phyloP scores from a whole-genome alignment of 2,888 invertebrate genomes.

The Scelioninae gen. 1 region DNA sequence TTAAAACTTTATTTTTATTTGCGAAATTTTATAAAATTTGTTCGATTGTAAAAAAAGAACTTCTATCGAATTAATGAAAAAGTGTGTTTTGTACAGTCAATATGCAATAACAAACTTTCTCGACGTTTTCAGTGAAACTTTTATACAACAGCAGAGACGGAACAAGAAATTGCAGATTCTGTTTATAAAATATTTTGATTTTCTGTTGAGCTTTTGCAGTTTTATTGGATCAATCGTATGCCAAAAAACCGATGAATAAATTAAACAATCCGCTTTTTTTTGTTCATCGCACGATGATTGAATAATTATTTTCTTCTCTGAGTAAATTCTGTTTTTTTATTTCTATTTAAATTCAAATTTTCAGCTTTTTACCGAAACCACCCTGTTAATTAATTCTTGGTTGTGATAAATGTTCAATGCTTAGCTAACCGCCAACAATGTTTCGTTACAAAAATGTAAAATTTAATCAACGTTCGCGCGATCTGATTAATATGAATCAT shows the following conservation, averaged over 20 bases:
- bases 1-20: too few relatives aligned
- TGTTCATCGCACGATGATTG: conserved; percentile 6
- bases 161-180: conserved; percentile 12
- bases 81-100: conserved; percentile 10
- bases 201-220: conserved; percentile 2
- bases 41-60: not conserved
- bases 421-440: not conserved
- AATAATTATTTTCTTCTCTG: conserved; percentile 16
- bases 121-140: conserved; percentile 26
- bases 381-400: conserved; percentile 7
- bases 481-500: conserved; percentile 27
- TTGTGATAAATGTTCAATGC: not conserved
- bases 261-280: conserved; percentile 13
- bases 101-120: conserved; percentile 11
- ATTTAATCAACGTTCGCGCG: conserved; percentile 26
- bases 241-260: conserved; percentile 5
- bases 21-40: too few relatives aligned
- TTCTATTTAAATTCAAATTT: not conserved
- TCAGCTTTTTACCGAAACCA: not conserved
- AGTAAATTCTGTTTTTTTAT: not conserved
- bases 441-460: conserved; percentile 29
- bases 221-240: not conserved
- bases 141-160: not conserved
- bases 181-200: conserved; percentile 30
- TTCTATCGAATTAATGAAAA: conserved; percentile 5